Percentiles rank a stretch among this genome's conserved stretches.
Evolutionary conservation across 2,888 invertebrate species (phyloP).

Genomic region (Mermis nigrescens): DNA sequence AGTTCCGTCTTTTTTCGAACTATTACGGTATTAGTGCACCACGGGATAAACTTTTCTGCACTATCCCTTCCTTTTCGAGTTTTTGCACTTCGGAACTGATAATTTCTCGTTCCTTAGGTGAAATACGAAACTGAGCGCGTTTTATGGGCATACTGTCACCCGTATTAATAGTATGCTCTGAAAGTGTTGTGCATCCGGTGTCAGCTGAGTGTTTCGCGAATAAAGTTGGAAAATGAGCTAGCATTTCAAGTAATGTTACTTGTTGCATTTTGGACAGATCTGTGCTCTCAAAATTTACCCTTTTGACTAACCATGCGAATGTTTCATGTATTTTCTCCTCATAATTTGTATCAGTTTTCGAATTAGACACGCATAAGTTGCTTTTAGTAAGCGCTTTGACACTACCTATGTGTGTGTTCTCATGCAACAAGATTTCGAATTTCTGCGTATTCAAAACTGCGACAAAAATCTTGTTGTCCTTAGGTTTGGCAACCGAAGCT

Average conservation of each 20-base stretch:
- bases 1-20: slow-evolving; percentile 22
- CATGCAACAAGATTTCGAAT: too few species aligned
- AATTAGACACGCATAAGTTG: too few species aligned
- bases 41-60: neutral
- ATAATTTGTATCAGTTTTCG: too few species aligned
- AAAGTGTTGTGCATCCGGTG: neutral
- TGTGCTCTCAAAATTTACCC: too few species aligned
- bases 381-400: too few species aligned
- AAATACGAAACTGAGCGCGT: neutral
- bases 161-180: neutral
- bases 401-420: too few species aligned
- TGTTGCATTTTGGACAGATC: neutral
- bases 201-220: neutral
- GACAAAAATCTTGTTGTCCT: too few species aligned
- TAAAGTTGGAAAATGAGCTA: neutral
- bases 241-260: neutral
- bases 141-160: neutral
- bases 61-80: neutral
- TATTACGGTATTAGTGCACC: neutral
- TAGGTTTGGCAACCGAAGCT: too few species aligned
- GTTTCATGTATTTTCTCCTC: too few species aligned
- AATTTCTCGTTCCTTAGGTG: neutral
- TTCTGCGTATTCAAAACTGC: too few species aligned
- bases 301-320: too few species aligned
- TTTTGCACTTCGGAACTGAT: neutral